Conservation (phyloP, 92 coral and sea anemone genomes). For the Epizoanthus scotinus region DNA sequence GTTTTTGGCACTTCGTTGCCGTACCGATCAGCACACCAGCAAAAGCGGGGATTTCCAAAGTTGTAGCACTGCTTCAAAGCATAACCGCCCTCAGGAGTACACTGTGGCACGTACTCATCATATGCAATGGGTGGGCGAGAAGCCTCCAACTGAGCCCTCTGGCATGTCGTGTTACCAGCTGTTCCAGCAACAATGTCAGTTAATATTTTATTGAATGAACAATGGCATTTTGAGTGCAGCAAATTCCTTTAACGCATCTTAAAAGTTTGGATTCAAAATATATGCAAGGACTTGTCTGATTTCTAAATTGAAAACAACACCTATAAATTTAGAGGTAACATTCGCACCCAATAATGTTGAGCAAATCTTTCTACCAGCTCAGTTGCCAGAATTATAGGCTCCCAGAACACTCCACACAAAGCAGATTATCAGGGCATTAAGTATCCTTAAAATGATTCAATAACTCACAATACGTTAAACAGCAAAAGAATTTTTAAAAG, state of each 20-base stretch:
- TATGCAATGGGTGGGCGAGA: neutral
- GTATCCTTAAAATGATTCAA: too few relatives aligned
- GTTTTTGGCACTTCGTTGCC: constrained; percentile 77
- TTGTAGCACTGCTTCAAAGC: constrained; percentile 69
- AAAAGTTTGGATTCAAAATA: neutral
- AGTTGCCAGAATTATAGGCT: too few relatives aligned
- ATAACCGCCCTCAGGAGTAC: constrained; percentile 73
- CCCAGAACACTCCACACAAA: too few relatives aligned
- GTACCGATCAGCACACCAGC: constrained; percentile 91
- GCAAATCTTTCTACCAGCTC: too few relatives aligned
- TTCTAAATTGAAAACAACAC: too few relatives aligned
- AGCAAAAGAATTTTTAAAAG: too few relatives aligned
- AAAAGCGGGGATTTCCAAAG: constrained; percentile 46
- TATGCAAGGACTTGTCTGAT: too few relatives aligned
- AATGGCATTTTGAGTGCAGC: neutral
- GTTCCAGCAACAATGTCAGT: neutral
- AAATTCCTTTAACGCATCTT: neutral
- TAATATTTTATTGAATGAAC: neutral
- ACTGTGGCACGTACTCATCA: constrained; percentile 24
- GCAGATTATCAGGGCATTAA: too few relatives aligned
- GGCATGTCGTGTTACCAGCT: constrained; percentile 80
- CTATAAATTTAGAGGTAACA: too few relatives aligned
- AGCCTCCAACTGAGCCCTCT: constrained; percentile 43
- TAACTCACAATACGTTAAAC: too few relatives aligned
- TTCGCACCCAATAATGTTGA: too few relatives aligned